These are phyloP conservation scores for Heterodera carotae DNA, from an alignment of 1,140 invertebrate species.

Conservation along the genomic window DNA sequence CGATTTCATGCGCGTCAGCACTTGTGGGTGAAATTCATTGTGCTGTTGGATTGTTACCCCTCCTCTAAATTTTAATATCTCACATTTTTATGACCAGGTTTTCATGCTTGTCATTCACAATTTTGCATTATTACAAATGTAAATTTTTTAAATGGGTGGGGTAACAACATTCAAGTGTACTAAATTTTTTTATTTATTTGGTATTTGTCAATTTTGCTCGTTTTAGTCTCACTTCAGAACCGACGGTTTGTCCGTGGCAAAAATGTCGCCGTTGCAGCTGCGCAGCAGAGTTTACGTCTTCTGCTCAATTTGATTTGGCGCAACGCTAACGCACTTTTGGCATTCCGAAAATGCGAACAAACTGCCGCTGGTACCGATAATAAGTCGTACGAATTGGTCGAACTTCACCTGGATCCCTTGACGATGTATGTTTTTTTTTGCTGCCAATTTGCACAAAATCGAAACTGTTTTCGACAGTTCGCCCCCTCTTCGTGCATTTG, in stretches of 20 bases:
- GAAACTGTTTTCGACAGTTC: neutral
- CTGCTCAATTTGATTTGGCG: conserved; percentile 5
- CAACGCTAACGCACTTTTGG: neutral
- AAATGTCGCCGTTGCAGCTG: neutral
- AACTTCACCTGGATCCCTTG: neutral
- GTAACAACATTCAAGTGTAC: no score
- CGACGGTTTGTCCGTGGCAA: neutral
- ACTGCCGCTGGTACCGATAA: no score
- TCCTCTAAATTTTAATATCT: no score
- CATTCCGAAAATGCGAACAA: neutral
- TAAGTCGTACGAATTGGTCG: neutral
- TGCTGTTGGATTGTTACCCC: no score
- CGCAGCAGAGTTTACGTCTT: neutral
- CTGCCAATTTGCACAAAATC: no score
- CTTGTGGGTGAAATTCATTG: conserved; percentile 31
- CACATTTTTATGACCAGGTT: no score
- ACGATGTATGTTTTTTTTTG: neutral
- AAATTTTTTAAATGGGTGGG: no score
- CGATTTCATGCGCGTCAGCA: conserved; percentile 15
- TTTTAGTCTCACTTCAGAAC: neutral
- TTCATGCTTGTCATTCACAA: no score
- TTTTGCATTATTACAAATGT: no score
- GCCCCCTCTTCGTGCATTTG: neutral
- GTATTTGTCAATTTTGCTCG: no score
- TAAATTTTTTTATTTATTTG: no score